Base-by-base conservation (phyloP, 2,113 vertebrate species). In the Upupa epops region DNA sequence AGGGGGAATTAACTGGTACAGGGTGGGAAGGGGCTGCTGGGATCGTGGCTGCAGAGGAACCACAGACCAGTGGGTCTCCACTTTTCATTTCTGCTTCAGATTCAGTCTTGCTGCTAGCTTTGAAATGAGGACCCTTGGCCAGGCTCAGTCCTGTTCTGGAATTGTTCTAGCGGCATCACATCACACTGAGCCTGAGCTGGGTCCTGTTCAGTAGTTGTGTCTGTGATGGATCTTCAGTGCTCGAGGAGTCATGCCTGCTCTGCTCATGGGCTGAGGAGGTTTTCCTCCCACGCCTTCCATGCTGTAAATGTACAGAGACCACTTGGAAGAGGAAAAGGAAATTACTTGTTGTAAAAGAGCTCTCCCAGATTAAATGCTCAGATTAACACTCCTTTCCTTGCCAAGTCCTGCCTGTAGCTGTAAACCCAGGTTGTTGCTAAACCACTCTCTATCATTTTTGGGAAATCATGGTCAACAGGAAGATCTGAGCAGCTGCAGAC, bases 101-200 rank as follows among this genome's bases (percentile, higher is more conserved):
- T 45, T 28, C 11, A 10, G 6, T 24, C 36, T 24, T 55, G 1
- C 19, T 32, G 22, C 1, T 14, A 6, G 36, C 4, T 0, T 3
- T 29, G 56, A 2, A 8, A 24, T 42, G 22, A 1, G 18, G 14
- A 5, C 36, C 52, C 63, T 52, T 9, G 8, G 58, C 51, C 45
- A 28, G 51, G 37, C 25, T 65, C 25, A 3, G 0, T 14, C n/a
- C 14, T 24, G 2, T 7, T 42, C 13, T 8, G n/a, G 37, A 19
- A 49, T 22, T 69, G 19, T 42, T 55, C 16, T 18, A 3, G 15
- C 6, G 28, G 48, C 24, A 58, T 45, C 28, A 1, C 31, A 1
- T 46, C 24, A 1, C 1, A 5, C 31, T 4, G 29, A 25, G 36
- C 34, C 29, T 0, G 0, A 34, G 20, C 15, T 1, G 5, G 51